Percentiles rank a stretch among this genome's conserved stretches.
phyloP scores from a whole-genome alignment of 2,888 invertebrate species.

The Gerris lacustris region DNA sequence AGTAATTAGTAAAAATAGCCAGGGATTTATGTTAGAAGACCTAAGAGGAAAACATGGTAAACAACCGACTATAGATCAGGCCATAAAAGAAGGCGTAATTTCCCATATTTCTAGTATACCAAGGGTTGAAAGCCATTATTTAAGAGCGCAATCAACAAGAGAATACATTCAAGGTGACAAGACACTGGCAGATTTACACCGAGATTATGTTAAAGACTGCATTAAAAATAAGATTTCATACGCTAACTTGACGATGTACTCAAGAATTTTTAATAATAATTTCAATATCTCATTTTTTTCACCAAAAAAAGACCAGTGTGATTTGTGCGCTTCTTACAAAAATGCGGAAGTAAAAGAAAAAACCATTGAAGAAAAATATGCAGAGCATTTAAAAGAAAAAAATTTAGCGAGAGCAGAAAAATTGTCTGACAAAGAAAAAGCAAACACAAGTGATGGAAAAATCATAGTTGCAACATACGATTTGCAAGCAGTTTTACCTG shows the following conservation, averaged over 20 bases:
- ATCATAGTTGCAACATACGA: conserved; percentile 8
- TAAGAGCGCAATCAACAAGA: conserved; percentile 27
- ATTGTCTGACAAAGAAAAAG: conserved; percentile 12
- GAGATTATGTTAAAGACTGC: conserved; percentile 18
- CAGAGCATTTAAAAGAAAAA: conserved; percentile 10
- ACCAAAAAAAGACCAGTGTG: conserved; percentile 20
- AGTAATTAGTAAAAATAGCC: conserved; percentile 11
- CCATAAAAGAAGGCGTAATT: conserved; percentile 25
- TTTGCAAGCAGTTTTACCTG: conserved; percentile 13
- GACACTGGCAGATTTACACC: conserved; percentile 23
- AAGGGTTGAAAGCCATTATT: conserved; percentile 31
- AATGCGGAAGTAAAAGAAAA: conserved; percentile 9
- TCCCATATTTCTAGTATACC: conserved; percentile 30
- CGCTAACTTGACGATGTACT: too few species aligned
- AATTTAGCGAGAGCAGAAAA: conserved; percentile 9
- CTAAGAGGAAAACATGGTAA: conserved; percentile 31
- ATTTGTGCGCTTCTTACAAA: conserved; percentile 13
- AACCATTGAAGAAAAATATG: conserved; percentile 8
- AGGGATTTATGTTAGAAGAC: conserved; percentile 21
- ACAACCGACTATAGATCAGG: conserved; percentile 25
- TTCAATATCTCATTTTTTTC: conserved; percentile 19
- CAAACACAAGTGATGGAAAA: neutral
- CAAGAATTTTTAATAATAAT: conserved; percentile 13
- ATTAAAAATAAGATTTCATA: too few species aligned
- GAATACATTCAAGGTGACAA: conserved; percentile 32